Evolutionary conservation across 2,113 vertebrate species (phyloP), one percentile per base, ranked within the genome.

Genomic region (Nematolebias whitei): DNA sequence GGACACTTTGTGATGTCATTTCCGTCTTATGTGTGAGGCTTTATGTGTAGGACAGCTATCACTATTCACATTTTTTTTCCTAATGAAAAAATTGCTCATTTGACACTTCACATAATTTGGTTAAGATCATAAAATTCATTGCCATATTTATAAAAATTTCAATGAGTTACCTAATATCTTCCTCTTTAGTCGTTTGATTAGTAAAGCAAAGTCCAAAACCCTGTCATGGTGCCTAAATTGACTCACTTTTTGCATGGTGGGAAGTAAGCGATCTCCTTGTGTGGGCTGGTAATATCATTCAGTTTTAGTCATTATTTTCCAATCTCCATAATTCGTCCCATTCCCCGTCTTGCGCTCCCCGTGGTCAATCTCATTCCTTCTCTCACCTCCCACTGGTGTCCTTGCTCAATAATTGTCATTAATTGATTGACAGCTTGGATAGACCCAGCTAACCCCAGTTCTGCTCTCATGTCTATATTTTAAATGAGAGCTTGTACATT

Each of bases 341-440:
- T 94, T 94, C 92, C 92, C 90, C 79, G 83, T 90, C 91, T 89
- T 92, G 90, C 91, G 88, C 93, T 92, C 40, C 90, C 93, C 90
- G 90, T 92, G 95, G 95, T 94, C 94, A 93, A 94, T 95, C 94
- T 95, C 94, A 94, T 95, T 93, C 93, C 91, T 92, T 93, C 91
- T 93, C 89, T 92, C 93, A 82, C 93, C 94, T 93, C 93, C 94
- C 92, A 90, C 88, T 81, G 79, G 94, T 91, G 92, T 95, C 94
- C 94, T 95, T 95, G 94, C 95, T 96, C 95, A 95, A 96, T 97
- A 96, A 97, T 97, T 96, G 96, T 96, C 95, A 97, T 96, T 97
- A 96, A 97, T 96, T 97, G 96, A 99, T 96, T 98, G 96, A 98
- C 97, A 98, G 96, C 93, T 95, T 94, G 90, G 94, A 95, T 95